These are phyloP conservation scores for Eristalis tenax DNA, from an alignment of 2,888 invertebrate genomes.

Conservation along the genomic window DNA sequence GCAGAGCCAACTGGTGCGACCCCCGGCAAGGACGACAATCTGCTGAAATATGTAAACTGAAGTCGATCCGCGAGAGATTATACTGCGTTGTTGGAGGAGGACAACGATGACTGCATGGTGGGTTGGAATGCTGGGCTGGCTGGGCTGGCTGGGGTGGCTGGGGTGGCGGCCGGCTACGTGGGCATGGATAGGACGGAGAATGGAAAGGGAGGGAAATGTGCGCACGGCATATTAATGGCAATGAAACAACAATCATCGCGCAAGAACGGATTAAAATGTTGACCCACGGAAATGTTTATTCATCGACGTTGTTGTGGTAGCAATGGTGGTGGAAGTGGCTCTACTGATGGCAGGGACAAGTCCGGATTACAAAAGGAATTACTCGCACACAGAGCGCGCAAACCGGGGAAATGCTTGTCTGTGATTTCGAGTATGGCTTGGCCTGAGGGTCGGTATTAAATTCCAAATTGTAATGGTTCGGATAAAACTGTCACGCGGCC, in stretches of 20 bases:
- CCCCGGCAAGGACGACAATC: slow-evolving; percentile 52
- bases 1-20: slow-evolving; percentile 7
- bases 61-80: slow-evolving; percentile 62
- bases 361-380: slow-evolving; percentile 52
- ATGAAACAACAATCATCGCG: slow-evolving; percentile 66
- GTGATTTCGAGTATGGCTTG: slow-evolving; percentile 29
- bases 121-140: too few relatives aligned
- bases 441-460: slow-evolving; percentile 21
- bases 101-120: too few relatives aligned
- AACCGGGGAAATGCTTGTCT: slow-evolving; percentile 14
- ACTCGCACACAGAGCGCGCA: slow-evolving; percentile 12
- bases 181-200: background rate
- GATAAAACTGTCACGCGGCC: slow-evolving; percentile 58
- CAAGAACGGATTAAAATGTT: slow-evolving; percentile 68
- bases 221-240: slow-evolving; percentile 56
- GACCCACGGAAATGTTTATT: slow-evolving; percentile 69
- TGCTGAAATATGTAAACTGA: slow-evolving; percentile 66
- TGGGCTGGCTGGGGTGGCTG: background rate
- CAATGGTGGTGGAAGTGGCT: background rate
- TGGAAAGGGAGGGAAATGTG: slow-evolving; percentile 2
- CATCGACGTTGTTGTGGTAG: slow-evolving; percentile 34
- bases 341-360: slow-evolving; percentile 13
- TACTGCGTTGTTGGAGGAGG: slow-evolving; percentile 20
- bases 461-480: slow-evolving; percentile 48
- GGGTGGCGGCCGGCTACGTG: background rate